These are phyloP conservation scores for Leptatherina wallacei DNA, from an alignment of 2,797 vertebrate species.

Conservation along the genomic window DNA sequence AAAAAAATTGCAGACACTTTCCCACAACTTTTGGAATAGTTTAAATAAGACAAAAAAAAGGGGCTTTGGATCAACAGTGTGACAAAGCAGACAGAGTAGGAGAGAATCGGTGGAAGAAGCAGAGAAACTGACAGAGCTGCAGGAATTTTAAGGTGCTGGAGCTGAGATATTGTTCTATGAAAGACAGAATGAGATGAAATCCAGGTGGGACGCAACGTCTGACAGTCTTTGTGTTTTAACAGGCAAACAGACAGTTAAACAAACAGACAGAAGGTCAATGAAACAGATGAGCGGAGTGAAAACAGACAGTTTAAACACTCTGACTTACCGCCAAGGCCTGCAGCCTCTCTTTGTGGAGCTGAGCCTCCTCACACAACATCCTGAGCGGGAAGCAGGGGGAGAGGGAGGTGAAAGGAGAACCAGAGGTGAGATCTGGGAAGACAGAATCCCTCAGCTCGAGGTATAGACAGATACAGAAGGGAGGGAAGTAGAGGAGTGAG, in stretches of 20 bases:
- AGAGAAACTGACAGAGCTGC: constrained; percentile 14
- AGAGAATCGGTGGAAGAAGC: not conserved
- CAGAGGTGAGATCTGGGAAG: constrained; percentile 66
- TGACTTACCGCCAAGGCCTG: constrained; percentile 98
- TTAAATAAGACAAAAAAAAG: constrained; percentile 6
- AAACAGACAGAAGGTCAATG: constrained; percentile 30
- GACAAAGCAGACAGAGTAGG: not conserved
- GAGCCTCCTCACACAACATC: constrained; percentile 98
- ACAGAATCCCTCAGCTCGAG: constrained; percentile 47
- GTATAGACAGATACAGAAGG: constrained; percentile 15
- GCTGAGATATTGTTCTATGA: constrained; percentile 18
- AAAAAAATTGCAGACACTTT: not conserved
- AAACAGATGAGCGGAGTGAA: not conserved
- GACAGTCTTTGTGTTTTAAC: not conserved
- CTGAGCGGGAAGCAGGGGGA: constrained; percentile 84
- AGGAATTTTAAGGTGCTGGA: constrained; percentile 20
- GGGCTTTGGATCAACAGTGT: constrained; percentile 11
- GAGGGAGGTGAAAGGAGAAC: constrained; percentile 63
- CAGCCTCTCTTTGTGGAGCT: constrained; percentile 97
- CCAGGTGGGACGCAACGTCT: constrained; percentile 9
- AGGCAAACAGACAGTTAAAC: constrained; percentile 14
- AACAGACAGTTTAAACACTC: constrained; percentile 39
- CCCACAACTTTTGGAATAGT: not conserved
- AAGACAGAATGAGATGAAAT: constrained; percentile 30
- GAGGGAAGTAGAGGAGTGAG: constrained; percentile 40